Base-by-base conservation (phyloP, 2,113 vertebrate genomes). In the Odocoileus virginianus region DNA sequence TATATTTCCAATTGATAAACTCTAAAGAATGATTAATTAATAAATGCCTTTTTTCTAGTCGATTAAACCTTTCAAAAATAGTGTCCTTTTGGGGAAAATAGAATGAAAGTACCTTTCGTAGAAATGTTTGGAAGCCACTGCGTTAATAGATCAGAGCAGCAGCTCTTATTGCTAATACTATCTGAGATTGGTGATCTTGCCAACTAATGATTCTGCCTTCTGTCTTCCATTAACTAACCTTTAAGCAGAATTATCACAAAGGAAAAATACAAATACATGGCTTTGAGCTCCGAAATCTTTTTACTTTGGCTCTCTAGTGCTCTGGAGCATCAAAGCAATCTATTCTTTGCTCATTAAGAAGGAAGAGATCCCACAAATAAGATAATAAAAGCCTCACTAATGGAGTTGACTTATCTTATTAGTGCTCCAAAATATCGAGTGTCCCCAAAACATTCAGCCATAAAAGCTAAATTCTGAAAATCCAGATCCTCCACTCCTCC, bases 311-410 rank as follows among this genome's bases (percentile, higher is more conserved):
- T 96, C 5, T 84, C 28, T 58, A 83, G n/a, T 92, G 12, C 61
- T 90, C 64, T 96, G 27, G 36, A 87, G 64, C 74, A 95, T 95
- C 84, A 87, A 87, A 97, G 57, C 25, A 96, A 61, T 60, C 45
- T 85, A 71, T 92, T 55, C 67, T 85, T 93, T 87, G 36, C 87
- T 97, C 11, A 60, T 95, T 97, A 97, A 96, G 47, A 94, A 84
- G n/a, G 52, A 94, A 84, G 30, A 97, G 79, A 84, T 57, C 45
- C 84, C 71, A 79, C 76, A 95, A 71, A 82, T 95, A 89, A 94
- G 94, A 67, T 93, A 64, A 47, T 93, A 91, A 97, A 98, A 96
- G 43, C 88, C 15, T 97, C 45, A 36, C 52, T 88, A 92, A 96
- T 94, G 61, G 90, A 95, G n/a, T 79, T 96, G 83, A 96, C 67